Evolutionary conservation across 53 echinoderm and acorn worm genomes (phyloP), one percentile per base, ranked within the genome.

Genomic region (Echinarachnius parma): DNA sequence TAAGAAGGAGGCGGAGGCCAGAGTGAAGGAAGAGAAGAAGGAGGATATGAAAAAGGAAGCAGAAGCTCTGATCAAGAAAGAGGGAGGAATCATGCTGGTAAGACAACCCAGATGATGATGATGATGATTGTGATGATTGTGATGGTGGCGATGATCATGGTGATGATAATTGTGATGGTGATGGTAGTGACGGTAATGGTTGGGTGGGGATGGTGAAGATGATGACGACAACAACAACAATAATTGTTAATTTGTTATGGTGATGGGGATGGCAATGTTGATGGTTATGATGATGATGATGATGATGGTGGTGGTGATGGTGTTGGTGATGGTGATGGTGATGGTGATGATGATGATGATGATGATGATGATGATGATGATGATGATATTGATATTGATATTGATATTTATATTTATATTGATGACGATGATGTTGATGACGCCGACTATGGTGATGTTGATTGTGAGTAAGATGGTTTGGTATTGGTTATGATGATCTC

Each of bases 21-120:
- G 49, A 32, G 11, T 5, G n/a, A 79, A 78, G 21, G 82, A 24
- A 14, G 67, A 76, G 46, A 78, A 85, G 37, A 82, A 76, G 14
- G 24, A 46, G 4, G 59, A 46, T 7, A 50, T 49, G 21, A 76
- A 76, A 25, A 77, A 57, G 34, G 36, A 53, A 16, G n/a, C 48
- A 28, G 84, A 84, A 52, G 56, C 55, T 16, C 84, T 72, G 32
- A 48, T 83, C 28, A 92, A 88, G 47, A 85, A 89, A 31, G 85
- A 89, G n/a, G n/a, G 26, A 85, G 67, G 54, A 53, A 69, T 24
- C 53, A 61, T 4, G 59, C 31, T 7, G 44, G 2, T 44, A 64
- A 69, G 36, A 53, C 52, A 53, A 23, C 20, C 21, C 71, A 76
- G 19, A 80, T 88, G 52, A 79, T 84, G 44, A 92, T 88, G 74